Percentiles rank a stretch among this genome's conserved stretches.
phyloP scores from a whole-genome alignment of 2,113 vertebrate genomes.

The Emydocephalus ijimae region DNA sequence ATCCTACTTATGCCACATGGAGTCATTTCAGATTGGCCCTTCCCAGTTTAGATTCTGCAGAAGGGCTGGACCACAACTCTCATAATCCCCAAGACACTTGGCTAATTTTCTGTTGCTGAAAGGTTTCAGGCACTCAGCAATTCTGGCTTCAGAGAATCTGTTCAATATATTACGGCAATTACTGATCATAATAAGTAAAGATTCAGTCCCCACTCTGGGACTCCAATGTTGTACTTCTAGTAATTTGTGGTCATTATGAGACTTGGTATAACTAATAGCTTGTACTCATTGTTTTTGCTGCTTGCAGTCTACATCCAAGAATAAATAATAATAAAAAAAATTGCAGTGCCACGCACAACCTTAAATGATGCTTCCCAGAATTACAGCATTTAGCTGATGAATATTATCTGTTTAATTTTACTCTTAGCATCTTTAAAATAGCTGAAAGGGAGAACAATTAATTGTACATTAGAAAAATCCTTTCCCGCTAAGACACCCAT shows the following conservation, averaged over 20 bases:
- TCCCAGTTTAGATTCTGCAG: not conserved
- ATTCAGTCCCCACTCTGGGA: not conserved
- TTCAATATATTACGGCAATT: not conserved
- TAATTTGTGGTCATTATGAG: conserved; percentile 37
- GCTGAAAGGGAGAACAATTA: not conserved
- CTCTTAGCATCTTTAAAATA: not conserved
- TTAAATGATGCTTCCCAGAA: not conserved
- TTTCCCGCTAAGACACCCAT: conserved; percentile 2
- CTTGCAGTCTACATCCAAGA: conserved; percentile 27
- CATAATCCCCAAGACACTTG: not conserved
- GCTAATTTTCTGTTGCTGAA: not conserved
- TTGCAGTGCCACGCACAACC: not conserved
- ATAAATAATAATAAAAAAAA: not conserved
- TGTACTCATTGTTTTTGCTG: not conserved
- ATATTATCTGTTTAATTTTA: conserved; percentile 21
- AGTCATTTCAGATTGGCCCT: not conserved
- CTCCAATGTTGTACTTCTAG: conserved; percentile 40
- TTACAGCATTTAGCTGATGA: conserved; percentile 18
- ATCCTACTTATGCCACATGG: not conserved
- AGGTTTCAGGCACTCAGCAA: not conserved
- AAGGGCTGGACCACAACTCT: not conserved
- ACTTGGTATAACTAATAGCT: not conserved
- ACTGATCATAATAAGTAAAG: not conserved
- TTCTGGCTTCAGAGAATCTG: not conserved
- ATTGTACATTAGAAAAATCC: not conserved